A percentile compares a stretch with the other conserved stretches of the same genome.
Evolutionary conservation across 1,140 invertebrate species (phyloP).

Genomic region (Drosophila nasuta): DNA sequence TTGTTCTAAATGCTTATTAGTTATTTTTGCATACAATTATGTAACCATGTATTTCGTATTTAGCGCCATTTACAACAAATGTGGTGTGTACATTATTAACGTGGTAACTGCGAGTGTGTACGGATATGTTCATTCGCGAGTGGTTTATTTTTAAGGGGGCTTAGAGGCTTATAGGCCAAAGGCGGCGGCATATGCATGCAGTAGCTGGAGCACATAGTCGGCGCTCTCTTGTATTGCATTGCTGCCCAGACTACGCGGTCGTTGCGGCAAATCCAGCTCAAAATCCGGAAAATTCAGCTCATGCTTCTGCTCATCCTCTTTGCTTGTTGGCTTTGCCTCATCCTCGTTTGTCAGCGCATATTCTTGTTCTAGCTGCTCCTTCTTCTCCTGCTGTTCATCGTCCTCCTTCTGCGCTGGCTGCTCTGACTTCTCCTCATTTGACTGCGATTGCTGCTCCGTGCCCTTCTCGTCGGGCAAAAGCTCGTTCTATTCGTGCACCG

Average conservation of each 20-base stretch:
- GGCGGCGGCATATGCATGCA: slow-evolving; percentile 72
- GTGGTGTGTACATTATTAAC: neutral
- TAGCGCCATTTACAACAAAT: slow-evolving; percentile 35
- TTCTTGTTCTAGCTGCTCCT: neutral
- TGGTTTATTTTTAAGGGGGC: neutral
- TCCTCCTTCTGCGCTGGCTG: slow-evolving; percentile 16
- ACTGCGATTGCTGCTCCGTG: slow-evolving; percentile 30
- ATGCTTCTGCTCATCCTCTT: slow-evolving; percentile 22
- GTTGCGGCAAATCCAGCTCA: slow-evolving; percentile 59
- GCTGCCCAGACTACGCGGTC: slow-evolving; percentile 66
- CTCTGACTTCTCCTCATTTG: neutral
- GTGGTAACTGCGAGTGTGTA: slow-evolving; percentile 26
- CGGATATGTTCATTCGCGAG: slow-evolving; percentile 47
- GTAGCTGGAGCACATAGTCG: slow-evolving; percentile 67
- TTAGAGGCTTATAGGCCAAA: slow-evolving; percentile 70
- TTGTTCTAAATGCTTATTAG: slow-evolving; percentile 35
- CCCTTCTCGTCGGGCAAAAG: slow-evolving; percentile 64
- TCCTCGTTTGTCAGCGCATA: neutral
- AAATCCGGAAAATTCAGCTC: slow-evolving; percentile 39
- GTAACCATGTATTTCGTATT: slow-evolving; percentile 10
- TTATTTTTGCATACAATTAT: slow-evolving; percentile 13
- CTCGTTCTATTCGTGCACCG: slow-evolving; percentile 79
- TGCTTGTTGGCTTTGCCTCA: neutral
- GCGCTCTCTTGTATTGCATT: slow-evolving; percentile 71
- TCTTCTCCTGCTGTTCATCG: neutral